Evolutionary conservation across 2,888 invertebrate genomes (phyloP), one percentile per base, ranked within the genome.

Genomic region (Strigamia maritima): DNA sequence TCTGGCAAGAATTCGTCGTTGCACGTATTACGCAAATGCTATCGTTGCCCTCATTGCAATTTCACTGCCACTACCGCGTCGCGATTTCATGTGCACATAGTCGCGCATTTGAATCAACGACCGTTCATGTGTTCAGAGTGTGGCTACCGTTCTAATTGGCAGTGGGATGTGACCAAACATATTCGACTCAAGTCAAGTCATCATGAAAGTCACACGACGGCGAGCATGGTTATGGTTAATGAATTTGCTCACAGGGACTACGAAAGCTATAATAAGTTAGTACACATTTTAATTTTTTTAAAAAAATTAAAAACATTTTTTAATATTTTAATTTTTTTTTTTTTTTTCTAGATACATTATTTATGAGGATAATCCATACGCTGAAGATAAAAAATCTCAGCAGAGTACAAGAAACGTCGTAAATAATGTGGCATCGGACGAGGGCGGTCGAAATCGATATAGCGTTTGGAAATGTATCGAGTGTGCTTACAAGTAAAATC

Each of bases 151-250:
- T 96, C 96, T 35, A 97, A 97, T 85, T 97, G 97, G 96, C 91
- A 96, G 82, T 97, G 96, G 94, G 97, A 97, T 87, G 95, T 97
- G 81, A 94, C 95, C 31, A 95, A 97, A 86, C 98, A 98, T 86
- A 96, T 97, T 82, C 92, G 94, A 84, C 88, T 95, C 83, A 95
- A 95, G 88, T 92, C 93, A 8, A 92, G 92, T 26, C 89, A 94
- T 81, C 95, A 94, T 87, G 91, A 92, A 77, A 91, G 91, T 76
- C 95, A 95, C 86, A 78, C 93, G 77, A 83, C 83, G 22, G 86
- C 86, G 16, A 91, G 92, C 86, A 94, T 95, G 74, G 88, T 95
- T 79, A 93, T 95, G 92, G 95, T 85, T 79, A 95, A 95, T 85
- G 94, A 95, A 87, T 94, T 94, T 54, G 95, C 95, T 10, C 89